Percentiles rank a stretch among this genome's conserved stretches.
These are phyloP conservation scores for Telmatherina bonti DNA, from an alignment of 2,797 vertebrate species.

Conservation along the genomic window DNA sequence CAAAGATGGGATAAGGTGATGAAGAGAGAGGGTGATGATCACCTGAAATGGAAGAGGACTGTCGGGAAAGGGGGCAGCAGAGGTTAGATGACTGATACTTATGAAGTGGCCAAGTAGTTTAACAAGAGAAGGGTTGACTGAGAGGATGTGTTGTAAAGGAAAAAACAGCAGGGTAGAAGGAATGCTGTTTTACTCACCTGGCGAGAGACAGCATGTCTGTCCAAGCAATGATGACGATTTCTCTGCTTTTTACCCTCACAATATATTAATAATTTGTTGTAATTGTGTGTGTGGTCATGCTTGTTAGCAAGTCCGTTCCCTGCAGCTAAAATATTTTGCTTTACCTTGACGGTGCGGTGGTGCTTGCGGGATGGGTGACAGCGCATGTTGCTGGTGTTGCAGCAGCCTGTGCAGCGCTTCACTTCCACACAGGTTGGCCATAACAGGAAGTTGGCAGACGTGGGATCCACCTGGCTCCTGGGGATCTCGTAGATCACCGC, in stretches of 20 bases:
- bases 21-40: slow-evolving; percentile 48
- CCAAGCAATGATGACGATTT: not conserved
- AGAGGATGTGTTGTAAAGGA: slow-evolving; percentile 4
- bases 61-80: not conserved
- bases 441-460: slow-evolving; percentile 96
- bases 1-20: slow-evolving; percentile 51
- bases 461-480: slow-evolving; percentile 95
- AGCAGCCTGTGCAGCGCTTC: slow-evolving; percentile 93
- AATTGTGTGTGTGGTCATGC: not conserved
- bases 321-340: not conserved
- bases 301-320: not conserved
- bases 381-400: slow-evolving; percentile 91
- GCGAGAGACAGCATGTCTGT: slow-evolving; percentile 24
- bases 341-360: slow-evolving; percentile 81
- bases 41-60: slow-evolving; percentile 37
- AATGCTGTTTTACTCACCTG: slow-evolving; percentile 51
- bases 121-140: slow-evolving; percentile 9
- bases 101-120: slow-evolving; percentile 22
- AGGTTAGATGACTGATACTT: slow-evolving; percentile 34
- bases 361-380: slow-evolving; percentile 89
- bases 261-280: not conserved
- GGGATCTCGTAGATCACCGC: slow-evolving; percentile 97
- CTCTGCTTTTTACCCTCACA: not conserved
- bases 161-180: slow-evolving; percentile 2
- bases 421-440: slow-evolving; percentile 97